Conservation (phyloP, 2,113 vertebrate genomes). For the Rhea americana region DNA sequence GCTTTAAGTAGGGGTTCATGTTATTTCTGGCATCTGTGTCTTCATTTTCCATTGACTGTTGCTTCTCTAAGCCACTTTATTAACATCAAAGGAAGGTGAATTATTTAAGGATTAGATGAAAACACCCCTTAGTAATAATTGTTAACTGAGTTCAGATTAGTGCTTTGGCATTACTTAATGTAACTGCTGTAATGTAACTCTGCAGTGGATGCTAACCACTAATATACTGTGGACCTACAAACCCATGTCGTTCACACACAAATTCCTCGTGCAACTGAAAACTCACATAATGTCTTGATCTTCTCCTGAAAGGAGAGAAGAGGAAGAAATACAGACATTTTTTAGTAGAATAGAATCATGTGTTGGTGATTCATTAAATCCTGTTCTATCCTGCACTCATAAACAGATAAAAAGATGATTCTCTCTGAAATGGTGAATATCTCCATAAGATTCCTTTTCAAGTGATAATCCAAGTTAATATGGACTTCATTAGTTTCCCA, state of each 20-base stretch:
- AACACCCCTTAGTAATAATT: conserved; percentile 39
- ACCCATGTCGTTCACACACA: not conserved
- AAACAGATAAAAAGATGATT: not conserved
- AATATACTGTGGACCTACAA: not conserved
- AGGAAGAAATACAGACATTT: not conserved
- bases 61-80: conserved; percentile 58
- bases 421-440: not conserved
- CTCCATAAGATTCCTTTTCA: not conserved
- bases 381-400: not conserved
- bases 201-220: not conserved
- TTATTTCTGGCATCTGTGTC: conserved; percentile 59
- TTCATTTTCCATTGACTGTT: conserved; percentile 45
- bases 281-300: not conserved
- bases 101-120: conserved; percentile 63
- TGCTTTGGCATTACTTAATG: conserved; percentile 51
- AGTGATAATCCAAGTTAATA: not conserved
- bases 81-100: conserved; percentile 73
- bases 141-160: conserved; percentile 57
- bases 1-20: conserved; percentile 25
- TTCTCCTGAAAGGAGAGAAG: not conserved
- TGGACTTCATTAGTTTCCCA: not conserved
- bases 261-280: not conserved
- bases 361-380: conserved; percentile 33
- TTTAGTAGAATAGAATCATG: conserved; percentile 22
- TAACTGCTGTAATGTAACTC: conserved; percentile 29